Evolutionary conservation across 2,888 invertebrate species (phyloP).

Genomic region (Ormia ochracea): DNA sequence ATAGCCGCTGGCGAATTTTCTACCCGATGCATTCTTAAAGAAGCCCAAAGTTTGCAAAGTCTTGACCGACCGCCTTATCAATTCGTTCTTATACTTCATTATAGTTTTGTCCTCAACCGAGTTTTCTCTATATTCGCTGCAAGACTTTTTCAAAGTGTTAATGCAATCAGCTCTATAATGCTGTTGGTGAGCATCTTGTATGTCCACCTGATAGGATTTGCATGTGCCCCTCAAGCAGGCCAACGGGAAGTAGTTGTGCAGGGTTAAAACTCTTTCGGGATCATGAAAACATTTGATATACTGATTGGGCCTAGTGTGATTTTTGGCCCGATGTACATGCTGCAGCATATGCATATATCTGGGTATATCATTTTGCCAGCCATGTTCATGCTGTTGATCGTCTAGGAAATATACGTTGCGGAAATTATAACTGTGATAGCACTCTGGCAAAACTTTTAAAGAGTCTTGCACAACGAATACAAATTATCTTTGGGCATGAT

Average conservation of each 20-base stretch:
- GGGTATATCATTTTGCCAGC: slow-evolving; percentile 87
- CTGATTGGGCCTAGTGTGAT: slow-evolving; percentile 94
- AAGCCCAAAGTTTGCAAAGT: slow-evolving; percentile 86
- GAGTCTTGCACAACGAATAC: slow-evolving; percentile 84
- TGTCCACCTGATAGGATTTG: slow-evolving; percentile 89
- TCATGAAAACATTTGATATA: slow-evolving; percentile 97
- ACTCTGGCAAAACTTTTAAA: slow-evolving; percentile 71
- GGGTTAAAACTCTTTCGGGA: slow-evolving; percentile 89
- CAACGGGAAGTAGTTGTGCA: slow-evolving; percentile 95
- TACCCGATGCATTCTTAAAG: slow-evolving; percentile 69
- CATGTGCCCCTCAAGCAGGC: slow-evolving; percentile 91
- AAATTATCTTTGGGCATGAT: too few species aligned
- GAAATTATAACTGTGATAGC: neutral
- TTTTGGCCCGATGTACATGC: slow-evolving; percentile 91
- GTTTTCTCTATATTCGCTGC: slow-evolving; percentile 88
- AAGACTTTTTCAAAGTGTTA: slow-evolving; percentile 88
- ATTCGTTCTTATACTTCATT: slow-evolving; percentile 89
- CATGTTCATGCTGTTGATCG: slow-evolving; percentile 87
- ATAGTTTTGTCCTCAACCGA: slow-evolving; percentile 90
- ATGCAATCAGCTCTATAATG: slow-evolving; percentile 97
- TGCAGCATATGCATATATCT: slow-evolving; percentile 95
- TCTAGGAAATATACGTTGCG: slow-evolving; percentile 95
- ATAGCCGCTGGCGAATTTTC: slow-evolving; percentile 64
- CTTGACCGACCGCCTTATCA: slow-evolving; percentile 83
- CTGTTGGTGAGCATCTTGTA: slow-evolving; percentile 90